A percentile compares a stretch with the other conserved stretches of the same genome.
phyloP scores from a whole-genome alignment of 2,888 invertebrate species.

The Willowsia nigromaculata region DNA sequence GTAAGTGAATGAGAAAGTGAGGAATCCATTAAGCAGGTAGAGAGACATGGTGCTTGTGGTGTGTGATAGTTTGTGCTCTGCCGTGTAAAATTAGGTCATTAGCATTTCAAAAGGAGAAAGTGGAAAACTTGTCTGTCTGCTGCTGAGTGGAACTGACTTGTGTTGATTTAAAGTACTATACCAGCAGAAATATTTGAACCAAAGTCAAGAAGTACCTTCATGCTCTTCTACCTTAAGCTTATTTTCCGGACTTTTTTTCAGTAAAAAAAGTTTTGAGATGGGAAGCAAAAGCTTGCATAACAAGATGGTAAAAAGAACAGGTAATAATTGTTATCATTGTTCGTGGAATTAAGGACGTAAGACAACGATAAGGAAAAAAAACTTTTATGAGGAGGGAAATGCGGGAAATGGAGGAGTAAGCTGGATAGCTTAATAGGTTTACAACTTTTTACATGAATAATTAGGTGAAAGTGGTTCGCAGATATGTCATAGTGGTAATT shows the following conservation, averaged over 20 bases:
- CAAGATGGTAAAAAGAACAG: background rate
- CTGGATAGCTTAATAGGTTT: background rate
- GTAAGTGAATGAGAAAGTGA: background rate
- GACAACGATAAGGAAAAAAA: background rate
- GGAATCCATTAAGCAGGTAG: background rate
- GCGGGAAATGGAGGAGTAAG: background rate
- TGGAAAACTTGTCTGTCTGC: background rate
- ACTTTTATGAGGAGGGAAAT: background rate
- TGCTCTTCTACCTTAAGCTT: too few species aligned
- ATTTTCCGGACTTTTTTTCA: background rate
- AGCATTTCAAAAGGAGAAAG: background rate
- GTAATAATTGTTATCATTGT: slow-evolving; percentile 6
- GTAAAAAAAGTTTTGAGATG: background rate
- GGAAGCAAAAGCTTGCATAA: background rate
- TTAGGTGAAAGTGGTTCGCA: background rate
- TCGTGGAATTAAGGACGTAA: background rate
- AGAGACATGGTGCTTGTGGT: background rate
- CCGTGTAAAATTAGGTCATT: background rate
- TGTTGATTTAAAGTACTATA: background rate
- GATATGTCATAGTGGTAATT: background rate
- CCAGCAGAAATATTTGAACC: background rate
- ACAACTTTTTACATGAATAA: slow-evolving; percentile 5
- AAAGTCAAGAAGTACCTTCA: too few species aligned
- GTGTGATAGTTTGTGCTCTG: background rate
- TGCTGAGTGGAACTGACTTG: too few species aligned